phyloP scores from a whole-genome alignment of 2,888 invertebrate species.

The Adelphocoris suturalis region DNA sequence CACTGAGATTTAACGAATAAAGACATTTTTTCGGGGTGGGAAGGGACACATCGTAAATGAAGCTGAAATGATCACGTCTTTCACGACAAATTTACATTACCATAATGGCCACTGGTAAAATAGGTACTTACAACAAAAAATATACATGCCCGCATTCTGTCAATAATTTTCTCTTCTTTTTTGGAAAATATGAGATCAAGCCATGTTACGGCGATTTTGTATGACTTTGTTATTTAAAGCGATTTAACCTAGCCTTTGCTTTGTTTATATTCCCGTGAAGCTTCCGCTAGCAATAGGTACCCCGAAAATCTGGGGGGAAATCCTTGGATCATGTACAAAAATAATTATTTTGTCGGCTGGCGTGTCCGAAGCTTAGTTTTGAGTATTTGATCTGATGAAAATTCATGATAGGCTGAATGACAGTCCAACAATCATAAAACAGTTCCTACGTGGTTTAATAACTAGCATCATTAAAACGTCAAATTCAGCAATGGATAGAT shows the following conservation, averaged over 20 bases:
- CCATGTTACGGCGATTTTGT: slow-evolving; percentile 9
- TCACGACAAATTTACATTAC: not conserved
- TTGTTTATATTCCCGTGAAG: not conserved
- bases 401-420: too few relatives aligned
- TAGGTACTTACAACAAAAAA: slow-evolving; percentile 1
- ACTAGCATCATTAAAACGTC: too few relatives aligned
- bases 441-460: too few relatives aligned
- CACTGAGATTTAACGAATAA: too few relatives aligned
- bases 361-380: not conserved
- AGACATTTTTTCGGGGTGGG: too few relatives aligned
- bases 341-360: not conserved
- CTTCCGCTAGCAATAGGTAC: not conserved
- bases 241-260: not conserved
- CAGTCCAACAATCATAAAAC: too few relatives aligned
- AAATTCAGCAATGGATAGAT: too few relatives aligned
- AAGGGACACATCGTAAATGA: not conserved
- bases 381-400: too few relatives aligned
- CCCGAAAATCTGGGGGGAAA: not conserved
- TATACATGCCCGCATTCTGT: slow-evolving; percentile 1
- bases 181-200: slow-evolving; percentile 35
- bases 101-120: slow-evolving; percentile 44
- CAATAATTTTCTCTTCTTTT: not conserved
- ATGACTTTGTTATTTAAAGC: not conserved
- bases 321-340: not conserved
- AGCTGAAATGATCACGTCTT: not conserved